Evolutionary conservation across 2,113 vertebrate species (phyloP).

Genomic region (Trogon surrucura): DNA sequence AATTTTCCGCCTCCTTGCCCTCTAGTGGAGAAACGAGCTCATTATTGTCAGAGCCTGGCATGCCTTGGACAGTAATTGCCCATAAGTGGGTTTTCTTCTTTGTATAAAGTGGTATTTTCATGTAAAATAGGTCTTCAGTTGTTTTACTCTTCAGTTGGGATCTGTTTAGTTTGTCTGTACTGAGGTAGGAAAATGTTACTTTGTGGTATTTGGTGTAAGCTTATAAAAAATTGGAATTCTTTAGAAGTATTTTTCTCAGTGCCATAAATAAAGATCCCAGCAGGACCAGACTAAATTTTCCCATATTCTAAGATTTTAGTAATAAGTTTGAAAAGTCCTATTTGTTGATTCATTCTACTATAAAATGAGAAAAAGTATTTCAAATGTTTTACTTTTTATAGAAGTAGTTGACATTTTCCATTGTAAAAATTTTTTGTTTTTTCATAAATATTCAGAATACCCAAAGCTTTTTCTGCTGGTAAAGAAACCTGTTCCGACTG

Average conservation of each 20-base stretch:
- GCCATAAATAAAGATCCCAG: neutral
- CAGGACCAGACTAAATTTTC: neutral
- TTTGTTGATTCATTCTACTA: neutral
- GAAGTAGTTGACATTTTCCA: neutral
- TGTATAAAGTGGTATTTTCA: neutral
- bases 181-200: neutral
- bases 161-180: neutral
- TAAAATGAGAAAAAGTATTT: neutral
- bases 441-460: conserved; percentile 34
- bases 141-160: neutral
- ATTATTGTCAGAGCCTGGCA: neutral
- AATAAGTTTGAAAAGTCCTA: neutral
- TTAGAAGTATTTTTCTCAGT: neutral
- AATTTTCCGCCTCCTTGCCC: conserved; percentile 16
- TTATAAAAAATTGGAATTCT: neutral
- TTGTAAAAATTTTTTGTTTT: neutral
- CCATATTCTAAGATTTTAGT: neutral
- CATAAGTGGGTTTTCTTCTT: neutral
- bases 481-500: neutral
- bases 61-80: neutral
- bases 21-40: conserved; percentile 13
- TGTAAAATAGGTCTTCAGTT: neutral
- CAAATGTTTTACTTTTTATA: neutral
- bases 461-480: neutral
- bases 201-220: neutral